Base-by-base conservation (phyloP, 2,888 invertebrate genomes). In the Machimus rusticus region DNA sequence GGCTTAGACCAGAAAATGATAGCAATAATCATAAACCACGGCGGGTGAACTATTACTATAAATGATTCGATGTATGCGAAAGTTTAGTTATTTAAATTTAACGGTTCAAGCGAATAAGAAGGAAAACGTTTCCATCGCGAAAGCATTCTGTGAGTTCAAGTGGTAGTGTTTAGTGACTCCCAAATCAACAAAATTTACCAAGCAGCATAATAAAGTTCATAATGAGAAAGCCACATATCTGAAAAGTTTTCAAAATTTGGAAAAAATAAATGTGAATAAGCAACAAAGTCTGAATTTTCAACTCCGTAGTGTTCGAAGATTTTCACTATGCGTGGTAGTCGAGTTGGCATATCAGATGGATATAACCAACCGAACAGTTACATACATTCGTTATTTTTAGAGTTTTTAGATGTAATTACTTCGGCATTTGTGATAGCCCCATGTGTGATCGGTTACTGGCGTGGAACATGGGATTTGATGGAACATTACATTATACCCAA, bases 361-460 rank as follows among this genome's bases (percentile, higher is more conserved):
- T 85, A 85, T 34, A 74, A 74, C 28, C 79, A 78, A 74, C 74
- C 87, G 28, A 74, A 19, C 39, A 39, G 46, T n/a, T 81, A 81
- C 8, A 19, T 86, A 16, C 93, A 94, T 90, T 93, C 93, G 90
- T 91, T 92, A 37, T 92, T 96, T 84, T 94, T 97, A 86, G 95
- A 95, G 88, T 92, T 95, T 89, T 93, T 97, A 89, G 97, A 97
- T 92, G 94, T 94, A 51, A 91, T 96, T 28, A 94, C 97, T 91
- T 95, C 97, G 85, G 94, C 95, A 89, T 91, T 94, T 14, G 94
- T 97, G 51, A 95, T 97, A 23, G 96, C 96, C 1, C 97, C 97
- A 14, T 95, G 96, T 87, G 97, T 97, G 81, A 96, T 98, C 87
- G 95, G 95, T 89, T 97, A 97, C 92, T 97, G 98, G 98, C 94